Base-by-base conservation (phyloP, 2,888 invertebrate species). In the Apamea sordens region DNA sequence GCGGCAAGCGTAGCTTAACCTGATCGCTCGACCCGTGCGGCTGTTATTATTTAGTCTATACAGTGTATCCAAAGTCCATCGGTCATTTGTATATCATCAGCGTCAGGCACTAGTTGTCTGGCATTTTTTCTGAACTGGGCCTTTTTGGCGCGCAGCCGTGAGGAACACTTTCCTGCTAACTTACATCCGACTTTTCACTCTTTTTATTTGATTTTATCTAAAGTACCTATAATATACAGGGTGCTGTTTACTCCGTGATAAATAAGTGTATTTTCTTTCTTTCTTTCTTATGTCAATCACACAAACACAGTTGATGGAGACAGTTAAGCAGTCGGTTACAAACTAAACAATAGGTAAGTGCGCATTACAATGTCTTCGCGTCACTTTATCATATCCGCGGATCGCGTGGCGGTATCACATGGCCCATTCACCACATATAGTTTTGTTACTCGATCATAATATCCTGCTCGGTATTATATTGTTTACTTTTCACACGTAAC, bases 391-490 rank as follows among this genome's bases (percentile, higher is more conserved):
- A 91, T 90, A 91, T 89, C 92, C 91, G 91, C 86, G 88, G 88
- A 85, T 93, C 93, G 84, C 86, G 86, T 93, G 84, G 87, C 92
- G 69, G 87, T 84, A 82, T 91, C 90, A 86, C 86, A 88, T 92
- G 86, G 88, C 89, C 92, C 94, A 94, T 95, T 95, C 92, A 94
- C 91, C 88, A 90, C 92, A 92, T 94, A 94, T 95, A 96, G 95
- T 96, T 96, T 93, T 95, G 96, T 94, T 94, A 96, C 92, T 87
- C 86, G 95, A 95, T 92, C 95, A 93, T 95, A 94, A 96, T 95
- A 95, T 96, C 96, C 96, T 95, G 96, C 90, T 82, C 88, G 85
- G 87, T 90, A 93, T 93, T 93, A 94, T 94, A 95, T 94, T 94
- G 95, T 96, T 95, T 95, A 94, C 93, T 95, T 95, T 95, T 94